Conservation (phyloP, 2,797 vertebrate genomes). For the Sylvilagus floridanus region DNA sequence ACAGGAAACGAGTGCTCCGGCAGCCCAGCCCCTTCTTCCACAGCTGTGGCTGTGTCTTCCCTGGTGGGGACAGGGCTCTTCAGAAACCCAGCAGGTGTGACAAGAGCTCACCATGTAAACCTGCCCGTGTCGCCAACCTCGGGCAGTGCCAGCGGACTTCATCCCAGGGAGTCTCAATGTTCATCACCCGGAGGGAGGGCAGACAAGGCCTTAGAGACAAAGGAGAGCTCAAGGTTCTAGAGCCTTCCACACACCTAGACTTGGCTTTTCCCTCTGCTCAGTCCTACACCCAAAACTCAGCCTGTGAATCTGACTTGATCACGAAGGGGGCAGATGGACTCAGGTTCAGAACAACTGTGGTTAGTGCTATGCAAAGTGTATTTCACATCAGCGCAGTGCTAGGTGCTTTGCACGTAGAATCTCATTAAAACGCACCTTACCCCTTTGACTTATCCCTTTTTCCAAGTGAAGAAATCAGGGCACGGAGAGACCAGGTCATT, state of each 20-base stretch:
- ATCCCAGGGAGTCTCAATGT: neutral
- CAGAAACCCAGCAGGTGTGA: neutral
- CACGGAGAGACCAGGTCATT: neutral
- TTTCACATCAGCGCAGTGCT: neutral
- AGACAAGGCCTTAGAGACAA: neutral
- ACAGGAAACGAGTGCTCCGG: rapidly evolving
- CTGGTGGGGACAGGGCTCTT: neutral
- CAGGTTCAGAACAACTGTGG: neutral
- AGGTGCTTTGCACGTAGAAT: neutral
- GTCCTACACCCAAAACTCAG: neutral
- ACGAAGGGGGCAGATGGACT: neutral
- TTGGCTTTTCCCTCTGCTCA: neutral
- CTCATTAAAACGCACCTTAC: neutral
- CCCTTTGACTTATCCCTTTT: neutral
- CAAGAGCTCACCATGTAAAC: neutral
- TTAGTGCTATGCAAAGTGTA: neutral
- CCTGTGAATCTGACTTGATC: neutral
- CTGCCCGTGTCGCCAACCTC: neutral
- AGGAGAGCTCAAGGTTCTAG: neutral
- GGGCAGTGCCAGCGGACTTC: neutral
- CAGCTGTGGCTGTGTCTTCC: neutral
- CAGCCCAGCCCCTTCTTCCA: no score
- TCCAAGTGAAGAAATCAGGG: conserved; percentile 13
- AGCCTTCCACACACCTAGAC: neutral
- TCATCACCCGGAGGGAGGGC: neutral